Evolutionary conservation across 2,888 invertebrate genomes (phyloP).

Genomic region (Schizaphis graminum): DNA sequence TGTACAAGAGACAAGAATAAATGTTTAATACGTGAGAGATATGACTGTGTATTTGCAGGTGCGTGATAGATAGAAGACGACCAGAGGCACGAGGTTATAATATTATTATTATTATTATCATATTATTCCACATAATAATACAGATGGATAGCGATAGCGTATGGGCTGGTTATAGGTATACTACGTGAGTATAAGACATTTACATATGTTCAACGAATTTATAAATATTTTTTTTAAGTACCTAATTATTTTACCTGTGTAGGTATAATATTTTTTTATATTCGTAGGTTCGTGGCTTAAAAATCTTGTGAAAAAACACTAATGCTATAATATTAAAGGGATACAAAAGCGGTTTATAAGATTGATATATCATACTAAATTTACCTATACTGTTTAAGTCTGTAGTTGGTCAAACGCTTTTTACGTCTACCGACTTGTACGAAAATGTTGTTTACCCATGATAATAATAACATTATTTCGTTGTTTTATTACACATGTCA

Average conservation of each 20-base stretch:
- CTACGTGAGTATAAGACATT: background rate
- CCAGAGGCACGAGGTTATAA: background rate
- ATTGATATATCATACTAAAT: background rate
- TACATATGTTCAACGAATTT: background rate
- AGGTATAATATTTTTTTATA: background rate
- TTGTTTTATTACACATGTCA: background rate
- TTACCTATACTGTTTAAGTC: background rate
- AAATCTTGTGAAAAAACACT: background rate
- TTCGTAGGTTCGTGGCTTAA: background rate
- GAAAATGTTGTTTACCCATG: background rate
- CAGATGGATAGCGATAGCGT: slow-evolving; percentile 1
- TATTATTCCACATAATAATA: background rate
- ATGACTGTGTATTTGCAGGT: slow-evolving; percentile 31
- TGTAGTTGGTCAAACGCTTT: background rate
- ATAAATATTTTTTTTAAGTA: background rate
- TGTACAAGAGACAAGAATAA: slow-evolving; percentile 6
- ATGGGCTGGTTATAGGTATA: background rate
- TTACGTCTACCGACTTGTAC: background rate
- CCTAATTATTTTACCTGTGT: background rate
- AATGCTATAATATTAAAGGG: background rate
- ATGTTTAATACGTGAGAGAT: slow-evolving; percentile 50
- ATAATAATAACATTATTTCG: background rate
- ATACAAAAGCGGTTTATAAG: background rate
- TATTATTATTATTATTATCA: background rate
- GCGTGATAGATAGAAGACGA: background rate